Conservation (phyloP, 2,888 invertebrate genomes). For the Drosophila longiperda region DNA sequence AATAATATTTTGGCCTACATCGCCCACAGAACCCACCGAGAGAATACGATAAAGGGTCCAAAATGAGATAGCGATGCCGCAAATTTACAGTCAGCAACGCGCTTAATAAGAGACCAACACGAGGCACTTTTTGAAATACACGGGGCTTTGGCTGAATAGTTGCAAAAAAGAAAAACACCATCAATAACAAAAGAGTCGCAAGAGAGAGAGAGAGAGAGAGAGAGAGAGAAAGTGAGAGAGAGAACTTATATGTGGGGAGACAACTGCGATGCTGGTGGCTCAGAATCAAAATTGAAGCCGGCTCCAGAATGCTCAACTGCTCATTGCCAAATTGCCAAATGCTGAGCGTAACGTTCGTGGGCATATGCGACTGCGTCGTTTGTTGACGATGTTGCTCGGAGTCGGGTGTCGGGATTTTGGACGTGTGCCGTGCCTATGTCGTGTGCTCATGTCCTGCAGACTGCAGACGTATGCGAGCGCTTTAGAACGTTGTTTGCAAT, state of each 20-base stretch:
- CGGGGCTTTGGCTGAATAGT: slow-evolving; percentile 36
- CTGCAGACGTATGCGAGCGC: slow-evolving; percentile 76
- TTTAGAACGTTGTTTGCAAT: slow-evolving; percentile 77
- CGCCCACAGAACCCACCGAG: slow-evolving; percentile 17
- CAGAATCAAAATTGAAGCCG: slow-evolving; percentile 36
- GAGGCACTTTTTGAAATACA: slow-evolving; percentile 6
- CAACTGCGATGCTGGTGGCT: slow-evolving; percentile 8
- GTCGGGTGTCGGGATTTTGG: slow-evolving; percentile 29
- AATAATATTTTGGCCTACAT: slow-evolving; percentile 52
- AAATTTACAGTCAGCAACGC: slow-evolving; percentile 35
- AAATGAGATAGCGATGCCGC: slow-evolving; percentile 2
- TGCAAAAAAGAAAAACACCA: neutral
- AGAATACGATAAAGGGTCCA: slow-evolving; percentile 3
- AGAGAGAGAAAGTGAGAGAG: neutral
- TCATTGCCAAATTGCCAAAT: slow-evolving; percentile 42
- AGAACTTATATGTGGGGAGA: slow-evolving; percentile 1
- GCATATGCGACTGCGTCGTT: slow-evolving; percentile 43
- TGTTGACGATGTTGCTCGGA: slow-evolving; percentile 25
- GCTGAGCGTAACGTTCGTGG: slow-evolving; percentile 28
- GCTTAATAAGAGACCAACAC: slow-evolving; percentile 43
- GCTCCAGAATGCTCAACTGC: slow-evolving; percentile 40
- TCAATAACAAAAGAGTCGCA: neutral
- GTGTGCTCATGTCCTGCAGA: slow-evolving; percentile 64
- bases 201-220: neutral
- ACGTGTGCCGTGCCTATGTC: slow-evolving; percentile 45